A percentile compares a stretch with the other conserved stretches of the same genome.
Conservation (phyloP, 2,888 invertebrate genomes). For the Acleris emargana region DNA sequence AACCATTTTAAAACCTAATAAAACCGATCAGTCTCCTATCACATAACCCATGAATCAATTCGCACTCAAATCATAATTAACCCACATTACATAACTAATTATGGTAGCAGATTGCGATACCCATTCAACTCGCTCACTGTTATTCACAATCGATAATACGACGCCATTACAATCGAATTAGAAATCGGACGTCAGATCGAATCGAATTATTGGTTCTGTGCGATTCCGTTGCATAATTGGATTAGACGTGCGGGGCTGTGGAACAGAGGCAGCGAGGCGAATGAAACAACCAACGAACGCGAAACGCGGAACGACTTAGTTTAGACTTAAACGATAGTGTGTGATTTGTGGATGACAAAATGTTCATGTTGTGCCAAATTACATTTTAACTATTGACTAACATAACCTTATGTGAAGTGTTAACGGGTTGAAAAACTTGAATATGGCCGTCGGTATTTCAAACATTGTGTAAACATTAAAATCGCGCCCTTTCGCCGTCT, state of each 20-base stretch:
- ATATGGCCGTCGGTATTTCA: too few relatives aligned
- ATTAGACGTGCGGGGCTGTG: slow-evolving; percentile 40
- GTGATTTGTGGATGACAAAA: too few relatives aligned
- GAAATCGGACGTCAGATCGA: slow-evolving; percentile 63
- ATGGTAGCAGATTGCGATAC: slow-evolving; percentile 38
- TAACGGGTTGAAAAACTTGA: too few relatives aligned
- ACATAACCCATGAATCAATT: slow-evolving; percentile 23
- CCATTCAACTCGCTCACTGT: slow-evolving; percentile 45
- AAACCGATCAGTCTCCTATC: slow-evolving; percentile 7
- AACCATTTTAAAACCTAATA: not conserved
- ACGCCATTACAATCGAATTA: slow-evolving; percentile 63
- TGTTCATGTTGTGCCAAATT: too few relatives aligned
- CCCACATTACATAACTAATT: slow-evolving; percentile 22
- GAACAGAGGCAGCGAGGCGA: slow-evolving; percentile 13
- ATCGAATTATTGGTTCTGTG: slow-evolving; percentile 57
- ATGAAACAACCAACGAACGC: not conserved
- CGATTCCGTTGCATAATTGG: slow-evolving; percentile 58
- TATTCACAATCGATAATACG: slow-evolving; percentile 56
- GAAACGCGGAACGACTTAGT: too few relatives aligned
- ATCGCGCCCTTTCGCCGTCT: too few relatives aligned
- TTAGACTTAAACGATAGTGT: too few relatives aligned
- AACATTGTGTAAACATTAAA: too few relatives aligned
- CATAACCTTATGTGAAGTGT: too few relatives aligned
- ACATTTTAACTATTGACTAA: too few relatives aligned
- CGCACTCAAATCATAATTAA: slow-evolving; percentile 18